Base-by-base conservation (phyloP, 2,113 vertebrate genomes). In the Parotia lawesii region DNA sequence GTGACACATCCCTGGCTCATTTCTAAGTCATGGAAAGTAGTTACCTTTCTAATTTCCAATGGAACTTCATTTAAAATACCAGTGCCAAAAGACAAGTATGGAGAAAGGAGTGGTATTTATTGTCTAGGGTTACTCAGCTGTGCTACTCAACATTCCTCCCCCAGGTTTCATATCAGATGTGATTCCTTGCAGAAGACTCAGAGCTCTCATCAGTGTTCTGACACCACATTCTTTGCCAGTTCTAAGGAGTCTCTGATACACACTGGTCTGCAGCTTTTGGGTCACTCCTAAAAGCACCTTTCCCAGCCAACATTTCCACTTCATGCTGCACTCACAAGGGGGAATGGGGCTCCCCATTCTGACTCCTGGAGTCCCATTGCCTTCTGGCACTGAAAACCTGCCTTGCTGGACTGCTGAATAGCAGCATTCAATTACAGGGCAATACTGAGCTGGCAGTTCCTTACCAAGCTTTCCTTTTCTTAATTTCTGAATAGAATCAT, bases 21-120 rank as follows among this genome's bases (percentile, higher is more conserved):
- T 94, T 76, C 22, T 65, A 80, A 74, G 23, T 33, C 4, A 0
- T 20, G 90, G 82, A 75, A 97, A 93, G 69, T 11, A 37, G 51
- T 73, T 83, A 93, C 91, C 78, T 93, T 88, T 78, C 85, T 65
- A 45, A 67, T 88, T 93, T 91, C 90, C 93, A 90, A 7, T 0
- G 86, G 56, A 89, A 85, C 51, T 77, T 70, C 44, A 61, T 51
- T 74, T 74, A 67, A 93, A 91, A 84, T 11, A 53, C 11, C 24
- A 88, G 42, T 74, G 69, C 56, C 86, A 94, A 82, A 74, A 94
- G 42, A 42, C 18, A 87, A 86, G 53, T 16, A 69, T 9, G 37
- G 65, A 81, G 56, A 87, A 84, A 5, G 5, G 22, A 25, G 51
- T 33, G 27, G 15, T 65, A 54, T 72, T 85, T 47, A 53, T 38